Evolutionary conservation across 2,888 invertebrate species (phyloP).

Genomic region (Ennomos quercinarius): DNA sequence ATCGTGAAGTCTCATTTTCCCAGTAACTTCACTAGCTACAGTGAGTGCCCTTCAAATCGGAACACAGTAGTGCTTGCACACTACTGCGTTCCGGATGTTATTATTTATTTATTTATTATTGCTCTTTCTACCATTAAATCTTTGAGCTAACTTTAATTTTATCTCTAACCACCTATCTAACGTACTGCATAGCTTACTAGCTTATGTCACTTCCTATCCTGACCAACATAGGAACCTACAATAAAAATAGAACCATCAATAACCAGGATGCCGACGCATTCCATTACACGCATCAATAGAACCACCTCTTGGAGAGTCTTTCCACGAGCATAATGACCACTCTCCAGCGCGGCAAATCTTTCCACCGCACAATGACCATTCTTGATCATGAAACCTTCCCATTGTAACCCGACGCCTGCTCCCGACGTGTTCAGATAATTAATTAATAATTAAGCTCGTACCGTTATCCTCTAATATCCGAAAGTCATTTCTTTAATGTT

Average conservation of each 20-base stretch:
- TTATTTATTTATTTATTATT: too few species aligned
- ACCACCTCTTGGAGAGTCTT: constrained; percentile 11
- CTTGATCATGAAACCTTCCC: constrained; percentile 28
- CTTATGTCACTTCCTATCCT: too few species aligned
- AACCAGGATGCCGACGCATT: constrained; percentile 5
- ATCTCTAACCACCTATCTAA: too few species aligned
- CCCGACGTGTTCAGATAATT: constrained; percentile 42
- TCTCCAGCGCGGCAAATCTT: constrained; percentile 26
- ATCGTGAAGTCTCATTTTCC: too few species aligned
- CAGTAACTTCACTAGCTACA: too few species aligned
- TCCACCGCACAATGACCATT: constrained; percentile 28
- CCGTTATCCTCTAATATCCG: constrained; percentile 38
- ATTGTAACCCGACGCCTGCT: constrained; percentile 35
- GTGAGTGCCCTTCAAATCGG: too few species aligned
- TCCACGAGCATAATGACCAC: constrained; percentile 11
- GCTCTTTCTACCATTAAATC: too few species aligned
- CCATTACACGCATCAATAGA: constrained; percentile 18
- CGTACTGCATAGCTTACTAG: too few species aligned
- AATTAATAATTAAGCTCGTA: constrained; percentile 43
- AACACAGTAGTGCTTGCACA: too few species aligned
- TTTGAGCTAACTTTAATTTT: too few species aligned
- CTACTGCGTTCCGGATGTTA: too few species aligned
- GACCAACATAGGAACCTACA: too few species aligned
- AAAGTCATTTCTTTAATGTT: constrained; percentile 40
- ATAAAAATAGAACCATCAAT: background rate